Percentiles rank a stretch among this genome's conserved stretches.
These are phyloP conservation scores for Anomalospiza imberbis DNA, from an alignment of 2,797 vertebrate species.

Conservation along the genomic window DNA sequence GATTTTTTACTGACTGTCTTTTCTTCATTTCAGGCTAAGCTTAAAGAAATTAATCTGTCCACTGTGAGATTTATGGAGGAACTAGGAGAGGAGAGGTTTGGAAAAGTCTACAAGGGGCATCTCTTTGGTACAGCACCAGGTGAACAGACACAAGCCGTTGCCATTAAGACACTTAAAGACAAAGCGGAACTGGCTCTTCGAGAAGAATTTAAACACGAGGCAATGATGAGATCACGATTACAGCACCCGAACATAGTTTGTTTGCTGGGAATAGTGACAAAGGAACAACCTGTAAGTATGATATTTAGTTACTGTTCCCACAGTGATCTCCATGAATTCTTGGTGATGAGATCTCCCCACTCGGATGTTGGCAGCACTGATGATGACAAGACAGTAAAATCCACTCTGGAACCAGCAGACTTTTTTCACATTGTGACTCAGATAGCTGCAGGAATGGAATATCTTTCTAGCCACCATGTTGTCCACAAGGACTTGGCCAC, in stretches of 20 bases:
- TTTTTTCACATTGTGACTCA: constrained; percentile 92
- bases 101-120: constrained; percentile 95
- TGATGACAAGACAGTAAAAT: constrained; percentile 91
- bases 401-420: constrained; percentile 89
- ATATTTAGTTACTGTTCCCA: constrained; percentile 89
- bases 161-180: constrained; percentile 95
- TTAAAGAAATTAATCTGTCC: constrained; percentile 91
- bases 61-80: constrained; percentile 94
- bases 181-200: constrained; percentile 86
- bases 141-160: constrained; percentile 90
- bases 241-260: constrained; percentile 93
- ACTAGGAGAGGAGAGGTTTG: constrained; percentile 94
- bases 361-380: constrained; percentile 95
- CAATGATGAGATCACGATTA: constrained; percentile 83
- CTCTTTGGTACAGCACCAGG: constrained; percentile 86
- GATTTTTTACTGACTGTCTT: background rate
- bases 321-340: constrained; percentile 92
- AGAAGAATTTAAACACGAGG: constrained; percentile 94
- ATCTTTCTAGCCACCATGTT: constrained; percentile 89
- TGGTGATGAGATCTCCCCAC: constrained; percentile 94
- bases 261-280: constrained; percentile 88
- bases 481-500: constrained; percentile 95
- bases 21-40: constrained; percentile 79
- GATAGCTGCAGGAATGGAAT: constrained; percentile 95
- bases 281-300: constrained; percentile 95